Base-by-base conservation (phyloP, 2,113 vertebrate genomes). In the Poeciliopsis occidentalis region DNA sequence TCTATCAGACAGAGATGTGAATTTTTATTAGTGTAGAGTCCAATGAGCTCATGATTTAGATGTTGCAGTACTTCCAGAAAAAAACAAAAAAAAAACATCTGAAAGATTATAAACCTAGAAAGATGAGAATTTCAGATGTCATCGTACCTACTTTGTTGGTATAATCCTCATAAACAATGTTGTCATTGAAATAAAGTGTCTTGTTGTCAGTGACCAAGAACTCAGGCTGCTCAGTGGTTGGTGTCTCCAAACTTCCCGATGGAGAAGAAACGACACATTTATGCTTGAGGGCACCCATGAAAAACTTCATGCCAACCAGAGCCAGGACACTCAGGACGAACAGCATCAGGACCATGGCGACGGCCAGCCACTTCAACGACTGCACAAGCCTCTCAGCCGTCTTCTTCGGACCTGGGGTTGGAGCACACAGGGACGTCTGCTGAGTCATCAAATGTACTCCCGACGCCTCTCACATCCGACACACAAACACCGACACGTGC, bases 341-440 rank as follows among this genome's bases (percentile, higher is more conserved):
- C 37, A 17, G 7, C 0, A 3, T 8, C 26, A 72, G n/a, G 37
- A 79, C 13, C 15, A n/a, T 8, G 54, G 47, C 57, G n/a, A 5
- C 2, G 64, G 8, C 32, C 1, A 80, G 34, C 34, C 24, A 61
- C 69, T 32, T 98, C 88, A 97, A 94, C 0, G 96, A 97, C 87
- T 96, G 96, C 90, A 96, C 93, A 69, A 99, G 89, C 13, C 94
- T 96, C 26, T 95, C 95, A 0, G 97, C 95, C 0, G 97, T 97
- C 0, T 94, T 96, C 94, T 96, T 99, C 89, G 97, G 89, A 73
- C 96, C 97, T 69, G 51, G 3, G 37, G n/a, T 1, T 10, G 39
- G 8, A 12, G 41, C 6, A n/a, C 39, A 41, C 39, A 15, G 39
- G 13, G 29, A 44, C 12, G 44, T 4, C n/a, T 8, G 13, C 22